These are phyloP conservation scores for Ennomos erosarius DNA, from an alignment of 2,888 invertebrate genomes.

Conservation along the genomic window DNA sequence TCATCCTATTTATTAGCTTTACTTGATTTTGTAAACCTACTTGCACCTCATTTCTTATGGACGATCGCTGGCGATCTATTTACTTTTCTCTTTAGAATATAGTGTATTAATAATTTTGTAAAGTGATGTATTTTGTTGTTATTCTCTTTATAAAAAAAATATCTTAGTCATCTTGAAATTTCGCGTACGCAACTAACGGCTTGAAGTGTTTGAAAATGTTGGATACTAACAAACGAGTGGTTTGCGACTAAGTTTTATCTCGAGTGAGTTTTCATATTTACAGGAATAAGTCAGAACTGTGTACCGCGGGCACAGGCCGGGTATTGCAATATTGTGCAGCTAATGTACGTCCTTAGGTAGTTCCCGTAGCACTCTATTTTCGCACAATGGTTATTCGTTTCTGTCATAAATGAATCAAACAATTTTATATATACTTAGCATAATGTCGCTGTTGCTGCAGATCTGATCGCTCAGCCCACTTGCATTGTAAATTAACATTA, in stretches of 20 bases:
- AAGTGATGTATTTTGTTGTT: slow-evolving; percentile 68
- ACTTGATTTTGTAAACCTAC: slow-evolving; percentile 73
- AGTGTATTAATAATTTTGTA: slow-evolving; percentile 70
- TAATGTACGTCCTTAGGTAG: slow-evolving; percentile 53
- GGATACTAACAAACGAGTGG: slow-evolving; percentile 80
- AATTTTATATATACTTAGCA: slow-evolving; percentile 20
- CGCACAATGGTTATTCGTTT: slow-evolving; percentile 65
- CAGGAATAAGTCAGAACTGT: slow-evolving; percentile 49
- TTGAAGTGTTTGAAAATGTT: slow-evolving; percentile 75
- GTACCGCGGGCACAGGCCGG: slow-evolving; percentile 68
- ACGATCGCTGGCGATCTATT: slow-evolving; percentile 83
- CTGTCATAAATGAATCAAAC: slow-evolving; percentile 25
- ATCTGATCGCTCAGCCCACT: slow-evolving; percentile 39
- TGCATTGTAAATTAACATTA: slow-evolving; percentile 12
- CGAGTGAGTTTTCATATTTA: slow-evolving; percentile 58
- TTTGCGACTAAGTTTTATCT: slow-evolving; percentile 71
- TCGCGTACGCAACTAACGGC: slow-evolving; percentile 79
- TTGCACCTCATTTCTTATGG: slow-evolving; percentile 79
- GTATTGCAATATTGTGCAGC: slow-evolving; percentile 72
- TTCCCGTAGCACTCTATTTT: slow-evolving; percentile 54
- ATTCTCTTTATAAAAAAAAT: slow-evolving; percentile 59
- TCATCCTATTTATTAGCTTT: slow-evolving; percentile 57
- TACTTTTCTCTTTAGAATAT: slow-evolving; percentile 80
- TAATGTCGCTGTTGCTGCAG: slow-evolving; percentile 37
- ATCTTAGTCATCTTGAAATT: slow-evolving; percentile 65